Percentiles rank a stretch among this genome's conserved stretches.
Conservation (phyloP, 2,888 invertebrate species). For the Lepidonotus clava region DNA sequence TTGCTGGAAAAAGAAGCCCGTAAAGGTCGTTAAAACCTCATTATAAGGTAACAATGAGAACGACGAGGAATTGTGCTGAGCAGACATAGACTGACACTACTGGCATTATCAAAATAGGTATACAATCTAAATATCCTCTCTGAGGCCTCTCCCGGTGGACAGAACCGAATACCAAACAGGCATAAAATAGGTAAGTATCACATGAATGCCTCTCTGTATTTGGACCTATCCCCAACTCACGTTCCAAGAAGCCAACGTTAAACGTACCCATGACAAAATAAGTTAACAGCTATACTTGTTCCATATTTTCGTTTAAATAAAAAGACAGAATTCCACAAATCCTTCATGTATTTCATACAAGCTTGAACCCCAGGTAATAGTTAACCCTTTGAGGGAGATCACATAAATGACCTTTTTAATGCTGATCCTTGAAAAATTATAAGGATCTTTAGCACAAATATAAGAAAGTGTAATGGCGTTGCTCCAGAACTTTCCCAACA, state of each 20-base stretch:
- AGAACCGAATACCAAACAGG: not conserved
- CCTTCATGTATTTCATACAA: not conserved
- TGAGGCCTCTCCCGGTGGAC: not conserved
- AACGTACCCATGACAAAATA: not conserved
- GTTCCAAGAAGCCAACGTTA: not conserved
- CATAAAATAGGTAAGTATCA: constrained; percentile 10
- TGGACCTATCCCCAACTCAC: not conserved
- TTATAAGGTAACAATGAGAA: no score
- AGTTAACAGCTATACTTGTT: not conserved
- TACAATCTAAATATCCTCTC: not conserved
- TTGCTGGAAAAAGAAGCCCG: no score
- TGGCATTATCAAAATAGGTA: not conserved
- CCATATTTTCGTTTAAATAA: not conserved
- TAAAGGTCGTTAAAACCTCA: no score
- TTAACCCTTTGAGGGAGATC: not conserved
- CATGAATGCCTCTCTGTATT: not conserved
- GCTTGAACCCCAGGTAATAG: not conserved
- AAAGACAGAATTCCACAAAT: not conserved
- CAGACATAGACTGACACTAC: not conserved
- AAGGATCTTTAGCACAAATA: not conserved
- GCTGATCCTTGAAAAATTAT: not conserved
- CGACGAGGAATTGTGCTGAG: no score
- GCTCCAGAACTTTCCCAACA: not conserved
- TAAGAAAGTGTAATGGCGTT: not conserved
- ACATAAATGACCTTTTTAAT: no score